Evolutionary conservation across 2,888 invertebrate species (phyloP).

Genomic region (Halictus ligatus): DNA sequence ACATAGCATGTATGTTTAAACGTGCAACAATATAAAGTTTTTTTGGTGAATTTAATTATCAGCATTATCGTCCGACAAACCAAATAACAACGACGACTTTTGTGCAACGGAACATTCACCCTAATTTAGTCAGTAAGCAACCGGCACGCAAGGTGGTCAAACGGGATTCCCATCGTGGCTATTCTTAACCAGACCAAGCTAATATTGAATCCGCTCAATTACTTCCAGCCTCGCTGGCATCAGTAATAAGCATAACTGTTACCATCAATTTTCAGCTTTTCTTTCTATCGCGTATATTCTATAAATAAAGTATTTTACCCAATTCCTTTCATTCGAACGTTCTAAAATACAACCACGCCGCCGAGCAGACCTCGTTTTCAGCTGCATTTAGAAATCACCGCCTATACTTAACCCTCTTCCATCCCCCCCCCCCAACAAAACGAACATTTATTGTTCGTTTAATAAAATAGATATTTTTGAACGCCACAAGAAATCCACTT

Average conservation of each 20-base stretch:
- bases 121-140: conserved; percentile 69
- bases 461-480: not conserved
- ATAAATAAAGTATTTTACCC: conserved; percentile 11
- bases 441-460: not conserved
- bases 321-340: not conserved
- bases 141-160: conserved; percentile 69
- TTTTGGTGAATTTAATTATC: conserved; percentile 14
- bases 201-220: conserved; percentile 71
- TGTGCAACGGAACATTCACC: conserved; percentile 70
- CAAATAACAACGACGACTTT: conserved; percentile 51
- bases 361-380: not conserved
- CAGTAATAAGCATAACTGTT: conserved; percentile 65
- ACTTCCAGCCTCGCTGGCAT: conserved; percentile 60
- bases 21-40: not conserved
- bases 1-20: not conserved
- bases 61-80: conserved; percentile 34
- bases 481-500: not conserved
- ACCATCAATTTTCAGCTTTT: conserved; percentile 32
- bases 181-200: conserved; percentile 74
- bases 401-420: not conserved
- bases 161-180: conserved; percentile 70
- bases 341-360: conserved; percentile 5
- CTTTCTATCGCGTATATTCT: not conserved
- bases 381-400: not conserved
- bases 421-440: not conserved